Base-by-base conservation (phyloP, 92 coral and sea anemone species). In the Porites divaricata region DNA sequence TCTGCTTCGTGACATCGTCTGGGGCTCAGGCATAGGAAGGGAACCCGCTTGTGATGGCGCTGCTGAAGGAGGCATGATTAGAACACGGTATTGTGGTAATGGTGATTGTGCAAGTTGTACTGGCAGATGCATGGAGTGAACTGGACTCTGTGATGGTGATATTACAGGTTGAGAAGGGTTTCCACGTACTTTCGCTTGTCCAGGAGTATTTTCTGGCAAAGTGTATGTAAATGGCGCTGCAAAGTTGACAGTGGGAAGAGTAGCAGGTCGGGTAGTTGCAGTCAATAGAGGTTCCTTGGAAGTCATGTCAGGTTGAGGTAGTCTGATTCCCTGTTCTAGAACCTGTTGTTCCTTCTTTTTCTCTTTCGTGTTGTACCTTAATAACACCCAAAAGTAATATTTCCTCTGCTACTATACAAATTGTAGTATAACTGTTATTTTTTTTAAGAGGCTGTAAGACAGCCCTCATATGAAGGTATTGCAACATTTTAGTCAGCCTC, bases 241-340 rank as follows among this genome's bases (percentile, higher is more conserved):
- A 67, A 81, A 90, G 72, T 64, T 19, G 28, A 86, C 87, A 45
- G 50, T 21, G 2, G 88, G 92, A 15, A 67, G 86, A 2, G 88
- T 14, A 45, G 86, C 59, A 13, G 81, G 86, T 51, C 52, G 64
- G 26, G 69, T 41, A 6, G 22, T 24, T 8, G 89, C 90, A n/a
- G 83, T 67, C 20, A 85, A 92, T 16, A 84, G 74, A 50, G 94
- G 90, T 15, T 53, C 20, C 0, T 49, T 41, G 15, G 67, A 9
- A 1, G 88, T 84, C 62, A 41, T 28, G 2, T 19, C 12, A 4
- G 88, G 83, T 21, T 22, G 63, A 1, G 78, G 91, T 5, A 87
- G 66, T 13, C 24, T 16, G 45, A 85, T 76, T 6, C 88, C 93
- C 72, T 89, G 95, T 28, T 79, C 66, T 0, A 89, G 63, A 12